Base-by-base conservation (phyloP, 1,140 invertebrate species). In the Batillaria attramentaria region DNA sequence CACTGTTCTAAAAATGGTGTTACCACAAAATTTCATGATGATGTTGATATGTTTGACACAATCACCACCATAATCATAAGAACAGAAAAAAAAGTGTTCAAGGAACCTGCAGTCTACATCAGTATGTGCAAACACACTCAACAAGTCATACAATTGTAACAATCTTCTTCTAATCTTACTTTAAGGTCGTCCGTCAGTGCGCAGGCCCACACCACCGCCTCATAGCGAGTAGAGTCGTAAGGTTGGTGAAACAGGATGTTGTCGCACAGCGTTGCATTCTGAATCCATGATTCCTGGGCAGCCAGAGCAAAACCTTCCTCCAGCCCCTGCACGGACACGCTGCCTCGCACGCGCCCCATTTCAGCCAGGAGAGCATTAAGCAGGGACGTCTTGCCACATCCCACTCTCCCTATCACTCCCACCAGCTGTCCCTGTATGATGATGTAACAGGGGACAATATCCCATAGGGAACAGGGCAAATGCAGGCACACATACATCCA, bases 231-330 rank as follows among this genome's bases (percentile, higher is more conserved):
- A 69, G 94, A 93, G 87, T 98, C 94, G 83, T 95, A 97, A 2
- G 93, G 89, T 86, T 94, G 94, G 0, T 97, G 97, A 92, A 98
- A 99, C 5, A 98, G 90, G 87, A 99, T 98, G 88, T 99, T 99
- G 42, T 98, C 96, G 62, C 94, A 93, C 39, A 99, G 94, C 0
- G 96, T 96, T 42, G 95, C 96, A 77, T 96, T 93, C 86, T 97
- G 95, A 57, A 99, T 91, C 98, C 98, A 99, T 13, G 97, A 93
- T 80, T 95, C 95, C 92, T 99, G 98, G 24, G 95, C 93, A 28
- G 95, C 97, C 88, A 98, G 72, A 24, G 85, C 88, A 79, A 90
- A 88, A 1, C 87, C 86, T 69, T 79, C 60, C 8, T 81, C 77
- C 66, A 83, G 80, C 39, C 72, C 70, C 33, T 68, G 72, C 1